These are phyloP conservation scores for Chaenogobius annularis DNA, from an alignment of 2,113 vertebrate genomes.

Conservation along the genomic window DNA sequence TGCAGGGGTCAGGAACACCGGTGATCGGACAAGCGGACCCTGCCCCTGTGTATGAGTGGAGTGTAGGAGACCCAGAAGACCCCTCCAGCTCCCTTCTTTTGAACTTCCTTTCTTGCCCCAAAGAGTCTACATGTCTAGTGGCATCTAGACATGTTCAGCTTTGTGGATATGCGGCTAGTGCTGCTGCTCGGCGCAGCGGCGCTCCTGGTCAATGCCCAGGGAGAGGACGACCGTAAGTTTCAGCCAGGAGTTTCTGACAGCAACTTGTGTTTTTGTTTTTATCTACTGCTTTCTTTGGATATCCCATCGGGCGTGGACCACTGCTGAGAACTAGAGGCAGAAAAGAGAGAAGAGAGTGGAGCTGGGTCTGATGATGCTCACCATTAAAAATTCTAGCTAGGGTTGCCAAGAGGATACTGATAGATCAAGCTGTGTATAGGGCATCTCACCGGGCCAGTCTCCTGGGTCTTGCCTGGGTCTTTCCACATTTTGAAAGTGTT, in stretches of 20 bases:
- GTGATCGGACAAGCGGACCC: conserved; percentile 70
- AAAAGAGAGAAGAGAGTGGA: conserved; percentile 37
- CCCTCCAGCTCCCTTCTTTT: conserved; percentile 54
- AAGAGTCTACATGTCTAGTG: conserved; percentile 98
- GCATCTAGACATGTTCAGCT: conserved; percentile 99
- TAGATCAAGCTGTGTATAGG: conserved; percentile 37
- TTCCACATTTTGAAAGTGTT: conserved; percentile 29
- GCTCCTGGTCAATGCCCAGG: conserved; percentile 91
- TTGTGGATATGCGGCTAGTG: conserved; percentile 98
- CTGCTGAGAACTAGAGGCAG: conserved; percentile 49
- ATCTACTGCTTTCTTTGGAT: conserved; percentile 36
- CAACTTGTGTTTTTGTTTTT: conserved; percentile 2
- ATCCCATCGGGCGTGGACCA: conserved; percentile 47
- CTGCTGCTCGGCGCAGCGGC: conserved; percentile 92
- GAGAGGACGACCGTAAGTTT: conserved; percentile 93
- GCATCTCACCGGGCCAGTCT: conserved; percentile 40
- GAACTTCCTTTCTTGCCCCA: conserved; percentile 84
- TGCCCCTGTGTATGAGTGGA: conserved; percentile 92
- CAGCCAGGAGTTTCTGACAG: conserved; percentile 59
- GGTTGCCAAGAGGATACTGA: conserved; percentile 10
- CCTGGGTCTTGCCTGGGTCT: conserved; percentile 23
- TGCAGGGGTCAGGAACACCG: conserved; percentile 90
- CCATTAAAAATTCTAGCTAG: conserved; percentile 8
- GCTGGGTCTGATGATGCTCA: conserved; percentile 25
- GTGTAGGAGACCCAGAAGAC: conserved; percentile 85